These are phyloP conservation scores for Aphrophora alni DNA, from an alignment of 2,888 invertebrate genomes.

Conservation along the genomic window DNA sequence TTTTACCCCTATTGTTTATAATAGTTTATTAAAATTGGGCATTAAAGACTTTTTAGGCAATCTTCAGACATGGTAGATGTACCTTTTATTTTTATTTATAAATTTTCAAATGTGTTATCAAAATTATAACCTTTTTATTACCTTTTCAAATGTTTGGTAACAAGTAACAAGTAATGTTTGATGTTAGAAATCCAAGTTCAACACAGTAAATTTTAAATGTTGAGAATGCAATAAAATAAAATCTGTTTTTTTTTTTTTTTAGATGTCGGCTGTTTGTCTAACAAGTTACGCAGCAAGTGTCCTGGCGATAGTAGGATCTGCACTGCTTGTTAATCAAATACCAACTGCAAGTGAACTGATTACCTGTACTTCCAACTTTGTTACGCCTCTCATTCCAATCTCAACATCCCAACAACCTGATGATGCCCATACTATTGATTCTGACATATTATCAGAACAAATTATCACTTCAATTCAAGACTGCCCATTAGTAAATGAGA, in stretches of 20 bases:
- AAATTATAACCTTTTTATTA: too few species aligned
- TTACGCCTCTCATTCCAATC: not conserved
- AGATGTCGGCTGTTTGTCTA: slow-evolving; percentile 65
- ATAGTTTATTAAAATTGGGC: not conserved
- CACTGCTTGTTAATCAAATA: slow-evolving; percentile 58
- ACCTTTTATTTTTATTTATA: too few species aligned
- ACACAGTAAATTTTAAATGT: too few species aligned
- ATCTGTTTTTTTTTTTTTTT: too few species aligned
- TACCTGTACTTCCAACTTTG: not conserved
- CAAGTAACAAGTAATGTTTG: too few species aligned
- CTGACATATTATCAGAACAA: not conserved
- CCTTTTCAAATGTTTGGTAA: too few species aligned
- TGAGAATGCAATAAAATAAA: too few species aligned
- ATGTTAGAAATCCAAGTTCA: too few species aligned
- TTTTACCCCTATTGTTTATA: not conserved
- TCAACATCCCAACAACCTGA: not conserved
- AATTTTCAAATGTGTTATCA: too few species aligned
- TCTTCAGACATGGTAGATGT: not conserved
- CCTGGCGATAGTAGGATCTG: slow-evolving; percentile 66
- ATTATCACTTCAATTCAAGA: not conserved
- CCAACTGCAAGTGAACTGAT: slow-evolving; percentile 17
- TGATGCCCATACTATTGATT: not conserved
- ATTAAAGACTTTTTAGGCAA: not conserved
- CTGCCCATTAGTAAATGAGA: not conserved
- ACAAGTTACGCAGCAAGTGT: slow-evolving; percentile 68